Evolutionary conservation across 2,888 invertebrate species (phyloP).

Genomic region (Zelleria hepariella): DNA sequence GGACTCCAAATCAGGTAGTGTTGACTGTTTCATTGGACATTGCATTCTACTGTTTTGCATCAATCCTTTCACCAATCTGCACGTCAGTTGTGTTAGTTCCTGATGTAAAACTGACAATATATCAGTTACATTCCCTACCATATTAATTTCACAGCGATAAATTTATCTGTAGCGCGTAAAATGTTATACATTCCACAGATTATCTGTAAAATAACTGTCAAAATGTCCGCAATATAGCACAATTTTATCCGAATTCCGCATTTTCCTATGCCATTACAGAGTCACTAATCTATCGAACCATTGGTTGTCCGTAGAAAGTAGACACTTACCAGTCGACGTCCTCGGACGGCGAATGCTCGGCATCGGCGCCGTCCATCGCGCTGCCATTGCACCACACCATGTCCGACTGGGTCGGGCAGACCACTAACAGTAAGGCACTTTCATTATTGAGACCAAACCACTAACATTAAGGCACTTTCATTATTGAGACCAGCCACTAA

Average conservation of each 20-base stretch:
- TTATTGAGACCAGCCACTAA: too few relatives aligned
- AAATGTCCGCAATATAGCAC: too few relatives aligned
- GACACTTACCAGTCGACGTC: constrained; percentile 67
- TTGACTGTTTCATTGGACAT: not conserved
- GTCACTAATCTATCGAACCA: constrained; percentile 5
- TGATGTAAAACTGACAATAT: too few relatives aligned
- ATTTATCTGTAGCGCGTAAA: too few relatives aligned
- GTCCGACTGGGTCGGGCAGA: constrained; percentile 90
- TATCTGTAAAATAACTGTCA: too few relatives aligned
- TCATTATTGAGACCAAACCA: not conserved
- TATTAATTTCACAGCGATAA: too few relatives aligned
- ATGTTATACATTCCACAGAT: too few relatives aligned
- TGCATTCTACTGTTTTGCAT: not conserved
- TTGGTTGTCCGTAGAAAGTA: constrained; percentile 50
- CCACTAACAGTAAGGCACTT: constrained; percentile 82
- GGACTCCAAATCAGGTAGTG: constrained; percentile 40
- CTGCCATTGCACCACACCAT: constrained; percentile 71
- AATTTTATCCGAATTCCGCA: too few relatives aligned
- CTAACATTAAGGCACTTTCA: not conserved
- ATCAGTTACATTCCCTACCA: too few relatives aligned
- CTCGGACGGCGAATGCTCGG: constrained; percentile 77
- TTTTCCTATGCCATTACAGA: too few relatives aligned
- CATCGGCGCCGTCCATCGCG: constrained; percentile 73
- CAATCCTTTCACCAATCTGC: not conserved
- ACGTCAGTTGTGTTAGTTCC: too few relatives aligned